Evolutionary conservation across 2,888 invertebrate species (phyloP).

Genomic region (Neoascia interrupta): DNA sequence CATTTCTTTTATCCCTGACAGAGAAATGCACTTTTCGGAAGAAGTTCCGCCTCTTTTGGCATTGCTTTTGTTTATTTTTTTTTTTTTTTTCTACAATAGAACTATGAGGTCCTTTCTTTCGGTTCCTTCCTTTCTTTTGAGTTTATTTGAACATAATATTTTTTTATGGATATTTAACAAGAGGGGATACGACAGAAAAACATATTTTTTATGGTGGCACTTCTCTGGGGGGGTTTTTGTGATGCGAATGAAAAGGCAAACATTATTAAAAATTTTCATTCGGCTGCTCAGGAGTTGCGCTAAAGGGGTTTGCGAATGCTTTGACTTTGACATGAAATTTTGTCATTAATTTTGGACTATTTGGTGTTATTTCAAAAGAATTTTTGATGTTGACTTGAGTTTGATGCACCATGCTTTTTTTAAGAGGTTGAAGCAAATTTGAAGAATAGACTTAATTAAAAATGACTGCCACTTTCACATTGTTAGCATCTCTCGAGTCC

Average conservation of each 20-base stretch:
- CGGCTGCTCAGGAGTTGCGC: too few species aligned
- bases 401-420: too few species aligned
- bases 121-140: background rate
- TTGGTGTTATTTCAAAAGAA: too few species aligned
- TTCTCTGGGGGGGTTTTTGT: slow-evolving; percentile 12
- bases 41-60: background rate
- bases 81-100: too few species aligned
- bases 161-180: slow-evolving; percentile 1
- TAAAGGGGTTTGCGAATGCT: slow-evolving; percentile 12
- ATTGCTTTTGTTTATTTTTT: too few species aligned
- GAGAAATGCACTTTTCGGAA: slow-evolving; percentile 14
- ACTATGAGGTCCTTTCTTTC: slow-evolving; percentile 12
- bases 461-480: too few species aligned
- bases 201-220: slow-evolving; percentile 2
- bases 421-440: too few species aligned
- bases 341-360: slow-evolving; percentile 34
- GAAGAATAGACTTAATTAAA: too few species aligned
- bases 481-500: too few species aligned
- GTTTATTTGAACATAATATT: background rate
- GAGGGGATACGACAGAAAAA: slow-evolving; percentile 14
- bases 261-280: slow-evolving; percentile 2
- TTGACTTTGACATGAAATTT: slow-evolving; percentile 4
- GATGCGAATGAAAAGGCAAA: background rate
- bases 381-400: too few species aligned
- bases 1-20: slow-evolving; percentile 16